Evolutionary conservation across 2,797 vertebrate species (phyloP).

Genomic region (Chaetodon trifasciatus): DNA sequence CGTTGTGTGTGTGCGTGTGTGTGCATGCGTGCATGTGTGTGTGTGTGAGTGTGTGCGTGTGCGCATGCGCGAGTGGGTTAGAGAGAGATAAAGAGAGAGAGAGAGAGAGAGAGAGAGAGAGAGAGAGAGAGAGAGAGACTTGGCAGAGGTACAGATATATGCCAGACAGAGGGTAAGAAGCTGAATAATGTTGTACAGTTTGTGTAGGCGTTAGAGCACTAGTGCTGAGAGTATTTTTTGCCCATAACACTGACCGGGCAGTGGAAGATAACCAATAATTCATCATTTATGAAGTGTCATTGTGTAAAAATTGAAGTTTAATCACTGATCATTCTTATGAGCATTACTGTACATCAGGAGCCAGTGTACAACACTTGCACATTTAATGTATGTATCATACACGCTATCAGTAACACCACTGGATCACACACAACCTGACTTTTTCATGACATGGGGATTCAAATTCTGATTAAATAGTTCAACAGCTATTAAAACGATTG

Average conservation of each 20-base stretch:
- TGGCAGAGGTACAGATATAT: conserved; percentile 61
- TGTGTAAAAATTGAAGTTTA: conserved; percentile 22
- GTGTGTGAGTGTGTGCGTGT: background rate
- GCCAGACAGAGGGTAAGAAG: conserved; percentile 63
- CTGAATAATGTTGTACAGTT: conserved; percentile 60
- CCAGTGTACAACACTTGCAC: background rate
- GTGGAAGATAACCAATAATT: conserved; percentile 41
- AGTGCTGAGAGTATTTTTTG: conserved; percentile 22
- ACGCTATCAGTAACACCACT: background rate
- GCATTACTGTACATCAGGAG: background rate
- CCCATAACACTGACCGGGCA: conserved; percentile 24
- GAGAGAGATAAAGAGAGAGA: no score
- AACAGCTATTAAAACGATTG: background rate
- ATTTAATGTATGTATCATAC: background rate
- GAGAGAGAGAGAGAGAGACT: conserved; percentile 38
- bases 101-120: background rate
- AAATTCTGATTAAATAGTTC: background rate
- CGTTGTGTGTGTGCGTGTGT: conserved; percentile 50
- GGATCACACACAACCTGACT: background rate
- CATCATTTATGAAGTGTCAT: conserved; percentile 14
- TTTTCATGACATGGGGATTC: background rate
- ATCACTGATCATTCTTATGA: conserved; percentile 28
- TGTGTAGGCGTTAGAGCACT: conserved; percentile 34
- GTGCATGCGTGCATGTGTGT: conserved; percentile 31
- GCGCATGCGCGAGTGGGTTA: background rate